Evolutionary conservation across 2,797 vertebrate species (phyloP).

Genomic region (Sitta carolinensis): DNA sequence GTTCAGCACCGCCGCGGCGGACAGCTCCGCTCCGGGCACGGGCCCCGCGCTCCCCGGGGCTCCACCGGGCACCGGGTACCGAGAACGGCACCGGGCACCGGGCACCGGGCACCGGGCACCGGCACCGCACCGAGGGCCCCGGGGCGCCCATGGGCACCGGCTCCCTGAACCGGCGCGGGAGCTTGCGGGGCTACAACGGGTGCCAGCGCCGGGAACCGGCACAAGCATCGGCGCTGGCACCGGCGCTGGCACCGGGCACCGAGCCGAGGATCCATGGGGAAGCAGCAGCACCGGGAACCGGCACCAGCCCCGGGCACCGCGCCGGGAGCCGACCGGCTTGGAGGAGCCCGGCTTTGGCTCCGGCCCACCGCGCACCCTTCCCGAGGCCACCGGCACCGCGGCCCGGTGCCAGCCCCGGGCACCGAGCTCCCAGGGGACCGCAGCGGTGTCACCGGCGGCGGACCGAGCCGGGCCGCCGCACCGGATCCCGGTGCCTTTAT

Average conservation of each 20-base stretch:
- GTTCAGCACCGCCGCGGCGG: conserved; percentile 5
- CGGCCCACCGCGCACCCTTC: neutral
- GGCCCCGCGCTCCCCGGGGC: neutral
- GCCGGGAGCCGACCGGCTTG: neutral
- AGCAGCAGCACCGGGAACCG: neutral
- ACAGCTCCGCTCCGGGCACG: conserved; percentile 27
- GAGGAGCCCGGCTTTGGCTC: neutral
- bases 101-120: neutral
- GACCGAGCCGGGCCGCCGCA: neutral
- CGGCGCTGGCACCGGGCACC: neutral
- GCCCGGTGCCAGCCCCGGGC: neutral
- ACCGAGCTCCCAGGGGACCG: neutral
- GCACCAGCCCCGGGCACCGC: neutral
- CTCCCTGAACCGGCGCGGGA: neutral
- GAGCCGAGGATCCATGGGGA: neutral
- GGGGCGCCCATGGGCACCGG: neutral
- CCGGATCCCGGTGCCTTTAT: neutral
- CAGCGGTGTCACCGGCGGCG: neutral
- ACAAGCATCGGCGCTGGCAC: neutral
- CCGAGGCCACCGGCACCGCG: neutral
- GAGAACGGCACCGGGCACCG: neutral
- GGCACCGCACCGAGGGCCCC: too few relatives aligned
- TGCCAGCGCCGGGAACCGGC: neutral
- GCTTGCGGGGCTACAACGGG: neutral
- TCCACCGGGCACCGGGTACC: neutral